phyloP scores from a whole-genome alignment of 1,140 invertebrate species.

The Cydia splendana region DNA sequence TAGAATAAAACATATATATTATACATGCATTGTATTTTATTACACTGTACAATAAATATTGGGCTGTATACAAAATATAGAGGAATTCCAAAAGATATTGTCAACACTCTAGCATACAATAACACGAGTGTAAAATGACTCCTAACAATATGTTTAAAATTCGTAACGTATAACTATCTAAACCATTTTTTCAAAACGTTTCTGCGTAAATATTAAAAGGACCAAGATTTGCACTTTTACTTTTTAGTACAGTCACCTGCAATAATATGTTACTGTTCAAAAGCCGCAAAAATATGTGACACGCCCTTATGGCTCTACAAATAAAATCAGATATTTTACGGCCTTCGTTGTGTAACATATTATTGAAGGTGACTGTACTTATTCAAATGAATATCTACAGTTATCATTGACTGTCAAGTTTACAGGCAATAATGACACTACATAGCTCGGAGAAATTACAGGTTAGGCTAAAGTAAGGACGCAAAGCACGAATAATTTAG shows the following conservation, averaged over 20 bases:
- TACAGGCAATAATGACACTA: too few relatives aligned
- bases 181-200: slow-evolving; percentile 9
- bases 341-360: too few relatives aligned
- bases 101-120: slow-evolving; percentile 71
- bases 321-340: too few relatives aligned
- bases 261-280: too few relatives aligned
- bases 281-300: too few relatives aligned
- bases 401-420: too few relatives aligned
- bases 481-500: too few relatives aligned
- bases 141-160: slow-evolving; percentile 62
- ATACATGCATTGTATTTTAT: slow-evolving; percentile 77
- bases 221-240: neutral
- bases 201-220: slow-evolving; percentile 9
- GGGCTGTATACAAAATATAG: slow-evolving; percentile 78
- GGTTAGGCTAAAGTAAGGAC: too few relatives aligned
- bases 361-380: too few relatives aligned
- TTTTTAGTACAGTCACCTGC: neutral
- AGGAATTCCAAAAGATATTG: slow-evolving; percentile 77
- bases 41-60: slow-evolving; percentile 79
- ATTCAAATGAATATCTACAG: too few relatives aligned
- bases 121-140: slow-evolving; percentile 67
- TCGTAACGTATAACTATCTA: slow-evolving; percentile 53
- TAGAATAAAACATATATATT: slow-evolving; percentile 53
- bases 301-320: too few relatives aligned
- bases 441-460: too few relatives aligned